These are phyloP conservation scores for Indicator maculatus DNA, from an alignment of 2,113 vertebrate species.

Conservation along the genomic window DNA sequence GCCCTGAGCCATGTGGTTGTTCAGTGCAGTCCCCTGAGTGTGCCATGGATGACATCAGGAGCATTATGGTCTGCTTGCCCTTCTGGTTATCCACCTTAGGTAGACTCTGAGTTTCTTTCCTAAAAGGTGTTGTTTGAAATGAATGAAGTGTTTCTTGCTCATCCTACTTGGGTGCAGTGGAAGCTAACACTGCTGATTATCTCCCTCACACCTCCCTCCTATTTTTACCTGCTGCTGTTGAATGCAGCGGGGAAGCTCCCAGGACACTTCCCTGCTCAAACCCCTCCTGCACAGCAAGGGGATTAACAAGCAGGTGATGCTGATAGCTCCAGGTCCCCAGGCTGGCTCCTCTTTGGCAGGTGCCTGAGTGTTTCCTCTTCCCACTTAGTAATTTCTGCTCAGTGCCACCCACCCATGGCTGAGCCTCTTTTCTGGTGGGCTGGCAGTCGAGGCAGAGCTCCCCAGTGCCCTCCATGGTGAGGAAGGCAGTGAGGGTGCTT, in stretches of 20 bases:
- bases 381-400: background rate
- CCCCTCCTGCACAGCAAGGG: background rate
- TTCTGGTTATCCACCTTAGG: background rate
- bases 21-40: background rate
- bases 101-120: background rate
- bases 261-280: background rate
- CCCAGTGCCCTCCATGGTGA: accelerated
- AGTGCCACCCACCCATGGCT: background rate
- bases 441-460: background rate
- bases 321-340: background rate
- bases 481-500: accelerated
- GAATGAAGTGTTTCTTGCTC: background rate
- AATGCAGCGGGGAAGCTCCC: background rate
- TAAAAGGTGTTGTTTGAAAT: background rate
- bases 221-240: background rate
- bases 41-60: background rate
- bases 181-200: constrained; percentile 5
- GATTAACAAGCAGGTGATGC: background rate
- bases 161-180: background rate
- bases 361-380: background rate
- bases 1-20: accelerated
- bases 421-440: background rate
- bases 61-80: background rate
- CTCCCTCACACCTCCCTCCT: background rate
- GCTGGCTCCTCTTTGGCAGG: background rate